These are phyloP conservation scores for Malurus cyaneus DNA, from an alignment of 2,113 vertebrate genomes.

Conservation along the genomic window DNA sequence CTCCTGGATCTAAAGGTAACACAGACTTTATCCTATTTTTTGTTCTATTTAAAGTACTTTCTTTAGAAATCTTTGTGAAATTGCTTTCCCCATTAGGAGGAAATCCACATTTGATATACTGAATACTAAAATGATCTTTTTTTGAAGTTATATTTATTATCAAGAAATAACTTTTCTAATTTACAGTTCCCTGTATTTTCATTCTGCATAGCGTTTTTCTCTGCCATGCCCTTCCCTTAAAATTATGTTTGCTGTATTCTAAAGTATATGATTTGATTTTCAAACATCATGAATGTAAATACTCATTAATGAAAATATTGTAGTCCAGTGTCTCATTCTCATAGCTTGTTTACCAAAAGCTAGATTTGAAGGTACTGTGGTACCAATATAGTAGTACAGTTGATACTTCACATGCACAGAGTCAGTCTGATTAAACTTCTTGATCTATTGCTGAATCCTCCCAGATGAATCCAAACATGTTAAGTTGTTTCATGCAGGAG, in stretches of 20 bases:
- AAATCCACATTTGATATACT: neutral
- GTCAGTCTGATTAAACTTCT: neutral
- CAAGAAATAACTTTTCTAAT: neutral
- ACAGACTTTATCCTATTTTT: neutral
- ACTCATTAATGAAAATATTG: neutral
- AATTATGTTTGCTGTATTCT: neutral
- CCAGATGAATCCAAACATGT: neutral
- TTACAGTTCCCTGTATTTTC: neutral
- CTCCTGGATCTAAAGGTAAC: slow-evolving; percentile 96
- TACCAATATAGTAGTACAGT: neutral
- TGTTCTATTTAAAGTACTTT: neutral
- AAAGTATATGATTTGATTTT: neutral
- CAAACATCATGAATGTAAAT: neutral
- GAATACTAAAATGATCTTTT: neutral
- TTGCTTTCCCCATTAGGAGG: neutral
- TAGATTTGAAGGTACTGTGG: neutral
- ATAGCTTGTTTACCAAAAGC: neutral
- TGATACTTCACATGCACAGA: neutral
- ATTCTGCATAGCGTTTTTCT: neutral
- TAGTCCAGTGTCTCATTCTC: neutral
- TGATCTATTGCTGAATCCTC: neutral
- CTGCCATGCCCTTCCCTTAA: fast-evolving
- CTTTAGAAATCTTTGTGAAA: neutral
- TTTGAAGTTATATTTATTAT: neutral
- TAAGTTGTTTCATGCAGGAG: neutral